These are phyloP conservation scores for Centrocercus urophasianus DNA, from an alignment of 2,113 vertebrate genomes.

Conservation along the genomic window DNA sequence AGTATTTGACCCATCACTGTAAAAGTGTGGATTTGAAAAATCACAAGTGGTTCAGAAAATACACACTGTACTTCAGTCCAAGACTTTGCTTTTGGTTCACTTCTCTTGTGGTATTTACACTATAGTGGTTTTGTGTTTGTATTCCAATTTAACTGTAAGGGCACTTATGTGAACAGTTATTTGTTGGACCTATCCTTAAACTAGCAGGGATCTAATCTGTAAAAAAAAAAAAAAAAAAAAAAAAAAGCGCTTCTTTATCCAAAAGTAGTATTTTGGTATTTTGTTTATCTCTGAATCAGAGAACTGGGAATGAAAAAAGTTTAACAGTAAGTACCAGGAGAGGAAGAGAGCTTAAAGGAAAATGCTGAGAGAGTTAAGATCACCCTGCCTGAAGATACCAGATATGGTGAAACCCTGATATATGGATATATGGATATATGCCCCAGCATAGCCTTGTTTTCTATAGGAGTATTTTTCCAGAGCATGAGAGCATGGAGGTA, in stretches of 20 bases:
- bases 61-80: neutral
- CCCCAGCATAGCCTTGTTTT: rapidly evolving
- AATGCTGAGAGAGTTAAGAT: neutral
- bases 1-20: neutral
- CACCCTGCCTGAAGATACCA: neutral
- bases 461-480: neutral
- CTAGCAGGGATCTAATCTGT: neutral
- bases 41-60: neutral
- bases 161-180: neutral
- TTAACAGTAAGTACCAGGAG: neutral
- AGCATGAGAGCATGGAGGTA: neutral
- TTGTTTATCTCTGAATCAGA: neutral
- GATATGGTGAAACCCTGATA: neutral
- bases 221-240: too few relatives aligned
- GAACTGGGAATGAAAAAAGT: neutral
- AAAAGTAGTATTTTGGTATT: neutral
- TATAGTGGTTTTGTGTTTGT: neutral
- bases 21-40: neutral
- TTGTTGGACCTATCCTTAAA: neutral
- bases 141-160: neutral
- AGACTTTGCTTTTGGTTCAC: neutral
- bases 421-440: neutral
- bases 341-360: neutral
- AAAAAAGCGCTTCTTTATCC: neutral
- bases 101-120: neutral